Evolutionary conservation across 2,113 vertebrate genomes (phyloP).

Genomic region (Indicator indicator): DNA sequence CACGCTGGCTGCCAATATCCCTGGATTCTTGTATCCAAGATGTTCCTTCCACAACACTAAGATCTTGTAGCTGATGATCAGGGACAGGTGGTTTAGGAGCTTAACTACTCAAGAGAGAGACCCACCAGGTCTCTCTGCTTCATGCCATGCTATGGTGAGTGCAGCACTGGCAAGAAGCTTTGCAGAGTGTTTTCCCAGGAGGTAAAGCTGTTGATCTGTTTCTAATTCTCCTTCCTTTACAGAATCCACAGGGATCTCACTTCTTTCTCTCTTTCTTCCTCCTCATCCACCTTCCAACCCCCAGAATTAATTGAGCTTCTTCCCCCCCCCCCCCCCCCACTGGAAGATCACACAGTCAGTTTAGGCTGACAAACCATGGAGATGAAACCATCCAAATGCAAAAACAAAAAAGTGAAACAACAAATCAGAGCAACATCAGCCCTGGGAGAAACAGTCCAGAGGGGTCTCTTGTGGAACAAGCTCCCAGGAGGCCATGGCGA

Average conservation of each 20-base stretch:
- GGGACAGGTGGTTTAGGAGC: background rate
- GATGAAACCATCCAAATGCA: background rate
- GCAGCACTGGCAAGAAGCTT: background rate
- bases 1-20: background rate
- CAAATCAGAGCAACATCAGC: background rate
- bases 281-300: conserved; percentile 9
- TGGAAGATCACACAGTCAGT: background rate
- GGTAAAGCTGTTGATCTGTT: background rate
- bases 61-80: background rate
- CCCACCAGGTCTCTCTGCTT: accelerated
- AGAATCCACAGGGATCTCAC: background rate
- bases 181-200: background rate
- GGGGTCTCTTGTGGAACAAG: background rate
- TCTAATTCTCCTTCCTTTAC: background rate
- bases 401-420: background rate
- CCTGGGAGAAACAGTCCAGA: background rate
- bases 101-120: background rate
- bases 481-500: background rate
- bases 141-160: background rate
- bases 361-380: conserved; percentile 41
- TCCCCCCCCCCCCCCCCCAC: background rate
- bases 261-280: background rate
- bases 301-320: background rate
- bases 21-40: background rate
- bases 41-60: background rate